Evolutionary conservation across 2,113 vertebrate species (phyloP), one percentile per base, ranked within the genome.

Genomic region (Ancistrus triradiatus): DNA sequence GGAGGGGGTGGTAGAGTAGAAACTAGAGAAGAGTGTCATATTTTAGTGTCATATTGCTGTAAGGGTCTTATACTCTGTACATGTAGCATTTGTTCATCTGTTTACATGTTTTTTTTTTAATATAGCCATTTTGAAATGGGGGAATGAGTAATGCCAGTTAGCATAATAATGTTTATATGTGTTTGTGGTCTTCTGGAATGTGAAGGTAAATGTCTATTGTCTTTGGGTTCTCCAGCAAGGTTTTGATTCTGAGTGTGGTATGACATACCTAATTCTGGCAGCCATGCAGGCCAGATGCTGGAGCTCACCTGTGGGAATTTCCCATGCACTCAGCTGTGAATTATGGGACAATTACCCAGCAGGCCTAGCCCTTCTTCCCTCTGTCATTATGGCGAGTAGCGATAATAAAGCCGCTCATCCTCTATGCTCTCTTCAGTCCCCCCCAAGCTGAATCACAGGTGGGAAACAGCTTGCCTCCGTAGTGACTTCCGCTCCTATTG

Each of bases 221-320:
- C 6, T 13, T 22, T 33, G 42, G 21, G 44, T 50, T 37, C 25
- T 57, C 13, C 17, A 27, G 38, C 19, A 2, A 7, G 4, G 43
- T 25, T 42, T 19, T 52, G 48, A 43, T 48, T 65, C 47, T 56
- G 59, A 8, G 25, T 15, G 14, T 6, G 21, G 19, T 35, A n/a
- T 37, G 62, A 50, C 22, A 14, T 67, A 69, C 62, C 72, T 69
- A 67, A 47, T 17, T 56, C 48, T 43, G 48, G 40, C n/a, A 22
- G 21, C 48, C 43, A 38, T 40, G 44, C 49, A 49, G 52, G 44
- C 61, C 70, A 62, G 66, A 63, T 52, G 55, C 68, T 58, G 7
- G 55, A 49, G 31, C 55, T 72, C 56, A 76, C 72, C 64, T 70
- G 68, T 74, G 78, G 78, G 73, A 74, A 74, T 72, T 79, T 70